phyloP scores from a whole-genome alignment of 2,113 vertebrate genomes.

The Melospiza melodia region DNA sequence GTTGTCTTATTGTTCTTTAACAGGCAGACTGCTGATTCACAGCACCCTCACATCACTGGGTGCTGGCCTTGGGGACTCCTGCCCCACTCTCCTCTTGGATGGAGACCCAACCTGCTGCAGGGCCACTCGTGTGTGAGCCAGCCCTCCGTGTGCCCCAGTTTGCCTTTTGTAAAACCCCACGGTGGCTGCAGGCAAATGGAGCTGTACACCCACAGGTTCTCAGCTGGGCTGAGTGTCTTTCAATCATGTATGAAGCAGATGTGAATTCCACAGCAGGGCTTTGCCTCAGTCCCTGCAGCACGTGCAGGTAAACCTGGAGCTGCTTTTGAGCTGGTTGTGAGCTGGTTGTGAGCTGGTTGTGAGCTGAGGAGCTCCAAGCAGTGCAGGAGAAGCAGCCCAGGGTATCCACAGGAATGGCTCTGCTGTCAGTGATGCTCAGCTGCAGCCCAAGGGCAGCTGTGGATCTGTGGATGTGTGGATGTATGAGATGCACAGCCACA shows the following conservation, averaged over 20 bases:
- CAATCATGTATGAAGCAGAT: fast-evolving
- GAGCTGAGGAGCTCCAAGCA: not conserved
- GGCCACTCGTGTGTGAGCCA: not conserved
- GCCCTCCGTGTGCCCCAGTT: not conserved
- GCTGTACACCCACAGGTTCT: not conserved
- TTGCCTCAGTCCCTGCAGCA: not conserved
- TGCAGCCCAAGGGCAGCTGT: not conserved
- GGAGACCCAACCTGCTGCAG: not conserved
- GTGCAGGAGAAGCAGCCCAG: not conserved
- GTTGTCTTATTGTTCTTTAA: not conserved
- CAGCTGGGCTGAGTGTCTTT: not conserved
- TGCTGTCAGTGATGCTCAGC: not conserved
- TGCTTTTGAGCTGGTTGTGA: not conserved
- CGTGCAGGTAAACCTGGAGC: not conserved
- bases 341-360: not conserved
- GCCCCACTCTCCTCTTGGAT: not conserved
- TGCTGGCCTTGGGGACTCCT: not conserved
- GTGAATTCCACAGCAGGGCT: fast-evolving
- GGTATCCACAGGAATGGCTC: not conserved
- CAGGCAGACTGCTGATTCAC: not conserved
- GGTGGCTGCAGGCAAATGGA: not conserved
- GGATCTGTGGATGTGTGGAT: not conserved
- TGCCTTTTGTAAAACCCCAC: not conserved
- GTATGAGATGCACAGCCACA: not conserved
- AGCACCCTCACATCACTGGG: not conserved